Evolutionary conservation across 2,888 invertebrate species (phyloP), one percentile per base, ranked within the genome.

Genomic region (Dryocosmus kuriphilus): DNA sequence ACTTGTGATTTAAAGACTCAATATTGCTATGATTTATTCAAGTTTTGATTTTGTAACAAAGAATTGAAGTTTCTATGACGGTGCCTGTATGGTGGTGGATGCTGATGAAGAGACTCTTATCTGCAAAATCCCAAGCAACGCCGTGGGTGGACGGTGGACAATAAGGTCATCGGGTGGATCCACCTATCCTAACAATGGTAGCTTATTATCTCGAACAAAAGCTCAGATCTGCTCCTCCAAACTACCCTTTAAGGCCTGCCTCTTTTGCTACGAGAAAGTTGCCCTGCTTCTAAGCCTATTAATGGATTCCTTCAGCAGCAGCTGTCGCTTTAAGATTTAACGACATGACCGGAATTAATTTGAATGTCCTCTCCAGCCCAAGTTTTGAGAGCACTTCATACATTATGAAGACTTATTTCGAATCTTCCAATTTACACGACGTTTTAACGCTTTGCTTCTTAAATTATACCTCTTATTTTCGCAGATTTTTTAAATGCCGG

Each of bases 141-240:
- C 82, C 27, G 74, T 61, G 86, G 83, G 82, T 81, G 82, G 82
- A 85, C 81, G 82, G 80, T 84, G 83, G 81, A 88, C 88, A 88
- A 88, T 88, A 88, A 88, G 87, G 84, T 83, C 81, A 84, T 76
- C 76, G 81, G 81, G 79, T 79, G 81, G 86, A 86, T 86, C 84
- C 83, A 82, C 82, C 85, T 88, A 86, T 85, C 84, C 85, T 84
- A 85, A 89, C 90, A 89, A 90, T 90, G 88, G 87, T 85, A 88
- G 90, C 90, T 90, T 90, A 90, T 90, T 90, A 90, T 89, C 89
- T 86, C 81, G 86, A 82, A 90, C 90, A 90, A 90, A 90, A 90
- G 90, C 88, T 79, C 80, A 85, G 85, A 86, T 88, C 85, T 81
- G 79, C 75, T 81, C 78, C 27, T 75, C 82, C 76, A 51, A 71